Evolutionary conservation across 2,888 invertebrate species (phyloP).

Genomic region (Colletes collaris): DNA sequence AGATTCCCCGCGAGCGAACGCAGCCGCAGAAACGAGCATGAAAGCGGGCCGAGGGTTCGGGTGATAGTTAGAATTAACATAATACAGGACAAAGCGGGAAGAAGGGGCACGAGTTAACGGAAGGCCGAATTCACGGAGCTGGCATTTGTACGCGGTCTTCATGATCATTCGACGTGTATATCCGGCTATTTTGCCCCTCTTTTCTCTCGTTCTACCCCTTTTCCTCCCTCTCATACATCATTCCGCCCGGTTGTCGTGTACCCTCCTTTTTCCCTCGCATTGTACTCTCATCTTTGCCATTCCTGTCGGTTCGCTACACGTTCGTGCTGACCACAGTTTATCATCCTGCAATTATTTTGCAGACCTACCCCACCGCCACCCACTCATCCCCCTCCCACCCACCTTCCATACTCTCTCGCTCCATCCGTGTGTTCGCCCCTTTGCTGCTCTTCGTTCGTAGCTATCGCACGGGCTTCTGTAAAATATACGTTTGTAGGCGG

Average conservation of each 20-base stretch:
- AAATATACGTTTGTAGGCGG: conserved; percentile 76
- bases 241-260: conserved; percentile 33
- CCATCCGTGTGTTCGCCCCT: conserved; percentile 46
- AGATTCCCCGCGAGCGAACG: conserved; percentile 2
- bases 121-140: conserved; percentile 24
- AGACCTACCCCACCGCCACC: conserved; percentile 43
- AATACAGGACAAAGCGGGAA: conserved; percentile 16
- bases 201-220: conserved; percentile 28
- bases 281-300: conserved; percentile 51
- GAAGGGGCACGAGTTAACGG: conserved; percentile 2
- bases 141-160: conserved; percentile 58
- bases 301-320: conserved; percentile 51
- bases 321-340: conserved; percentile 71
- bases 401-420: conserved; percentile 18
- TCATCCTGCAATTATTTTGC: conserved; percentile 77
- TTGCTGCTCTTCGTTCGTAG: conserved; percentile 39
- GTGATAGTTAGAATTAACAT: conserved; percentile 15
- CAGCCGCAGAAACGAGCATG: background rate
- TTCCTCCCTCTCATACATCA: conserved; percentile 41
- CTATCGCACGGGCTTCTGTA: conserved; percentile 63
- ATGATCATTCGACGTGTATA: conserved; percentile 63
- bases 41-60: background rate
- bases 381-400: conserved; percentile 20
- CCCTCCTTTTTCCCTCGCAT: conserved; percentile 37
- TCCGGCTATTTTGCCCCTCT: conserved; percentile 42